Percentiles rank a stretch among this genome's conserved stretches.
Evolutionary conservation across 2,113 vertebrate genomes (phyloP).

Genomic region (Xyrauchen texanus): DNA sequence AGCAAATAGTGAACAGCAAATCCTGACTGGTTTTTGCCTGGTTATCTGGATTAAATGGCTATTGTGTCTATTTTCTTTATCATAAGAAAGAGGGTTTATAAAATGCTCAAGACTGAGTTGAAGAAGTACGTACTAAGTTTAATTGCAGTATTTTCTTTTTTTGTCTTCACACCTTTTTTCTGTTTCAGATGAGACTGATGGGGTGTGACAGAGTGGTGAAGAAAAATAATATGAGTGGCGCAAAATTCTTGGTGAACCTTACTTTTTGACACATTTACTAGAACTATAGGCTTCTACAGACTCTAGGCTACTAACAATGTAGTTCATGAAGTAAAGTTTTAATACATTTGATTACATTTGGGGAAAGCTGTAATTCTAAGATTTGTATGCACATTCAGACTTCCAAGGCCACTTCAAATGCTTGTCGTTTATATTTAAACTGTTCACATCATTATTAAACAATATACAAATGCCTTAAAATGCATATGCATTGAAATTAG

Average conservation of each 20-base stretch:
- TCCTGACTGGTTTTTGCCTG: background rate
- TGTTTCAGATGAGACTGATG: slow-evolving; percentile 53
- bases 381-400: too few relatives aligned
- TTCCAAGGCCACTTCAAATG: too few relatives aligned
- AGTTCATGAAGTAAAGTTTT: too few relatives aligned
- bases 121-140: background rate
- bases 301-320: background rate
- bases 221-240: slow-evolving; percentile 65
- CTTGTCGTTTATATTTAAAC: too few relatives aligned
- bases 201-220: slow-evolving; percentile 57
- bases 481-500: too few relatives aligned
- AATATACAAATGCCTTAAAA: too few relatives aligned
- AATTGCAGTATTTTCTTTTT: background rate
- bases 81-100: background rate
- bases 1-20: background rate
- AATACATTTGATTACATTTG: too few relatives aligned
- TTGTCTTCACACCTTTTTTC: slow-evolving; percentile 6
- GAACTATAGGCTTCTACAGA: background rate
- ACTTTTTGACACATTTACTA: background rate
- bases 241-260: slow-evolving; percentile 85
- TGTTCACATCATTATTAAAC: too few relatives aligned
- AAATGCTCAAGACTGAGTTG: background rate
- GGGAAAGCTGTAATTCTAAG: too few relatives aligned
- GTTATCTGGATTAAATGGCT: background rate
- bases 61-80: background rate